Base-by-base conservation (phyloP, 1,140 invertebrate species). In the Tetraneura akinire region DNA sequence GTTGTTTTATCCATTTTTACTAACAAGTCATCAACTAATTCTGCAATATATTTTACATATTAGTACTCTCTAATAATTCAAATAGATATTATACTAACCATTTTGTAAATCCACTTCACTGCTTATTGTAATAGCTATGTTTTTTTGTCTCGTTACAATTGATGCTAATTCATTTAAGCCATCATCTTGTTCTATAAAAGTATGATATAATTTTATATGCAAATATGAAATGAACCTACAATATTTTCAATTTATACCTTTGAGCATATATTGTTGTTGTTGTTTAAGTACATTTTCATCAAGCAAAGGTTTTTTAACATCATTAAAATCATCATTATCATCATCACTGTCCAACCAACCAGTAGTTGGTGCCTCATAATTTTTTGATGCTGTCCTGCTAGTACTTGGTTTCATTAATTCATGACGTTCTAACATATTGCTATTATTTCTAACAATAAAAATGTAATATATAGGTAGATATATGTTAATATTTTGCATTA, bases 91-190 rank as follows among this genome's bases (percentile, higher is more conserved):
- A 51, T 51, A 47, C 16, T 45, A 85, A 93, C 92, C 92, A 88
- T 94, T 93, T 83, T 95, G 93, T 82, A 89, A 85, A 84, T 92
- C 90, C 1, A 94, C 92, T 88, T 95, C 93, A 84, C 88, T 88
- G 32, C 90, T 89, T 82, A 95, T 92, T 64, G 90, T 90, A 60
- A 90, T 86, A 29, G 92, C 92, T 83, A 95, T 90, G 83, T 91
- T 86, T 82, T 93, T 94, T 84, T 95, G 94, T 32, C 93, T 86
- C 1, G 89, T 88, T 71, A 95, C 92, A 5, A 93, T 91, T 84
- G 91, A 89, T 16, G 92, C 91, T 62, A 95, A 86, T 80, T 89
- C 89, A 81, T 94, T 93, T 29, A 95, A 86, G 0, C 92, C 92
- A 82, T 88, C 85, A 84, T 95, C 91, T 89, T 95, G 93, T 71